Conservation (phyloP, 2,113 vertebrate species). For the Oncorhynchus gorbuscha region DNA sequence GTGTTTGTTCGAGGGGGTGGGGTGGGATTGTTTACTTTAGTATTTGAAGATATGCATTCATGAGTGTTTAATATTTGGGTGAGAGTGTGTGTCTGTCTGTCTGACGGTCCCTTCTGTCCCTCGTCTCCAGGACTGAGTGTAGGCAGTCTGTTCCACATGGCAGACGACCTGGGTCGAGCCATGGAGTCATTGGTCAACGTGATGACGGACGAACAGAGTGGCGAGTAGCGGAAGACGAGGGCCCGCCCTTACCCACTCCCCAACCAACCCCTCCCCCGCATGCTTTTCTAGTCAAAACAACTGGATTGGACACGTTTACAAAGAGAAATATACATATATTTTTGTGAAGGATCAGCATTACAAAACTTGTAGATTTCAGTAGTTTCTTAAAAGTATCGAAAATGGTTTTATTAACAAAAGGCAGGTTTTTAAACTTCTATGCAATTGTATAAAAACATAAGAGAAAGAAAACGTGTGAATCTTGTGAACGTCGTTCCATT, state of each 20-base stretch:
- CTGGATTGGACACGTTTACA: slow-evolving; percentile 99
- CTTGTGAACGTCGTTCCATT: slow-evolving; percentile 90
- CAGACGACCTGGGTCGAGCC: slow-evolving; percentile 90
- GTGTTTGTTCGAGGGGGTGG: neutral
- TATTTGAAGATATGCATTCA: no score
- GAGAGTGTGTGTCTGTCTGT: slow-evolving; percentile 6
- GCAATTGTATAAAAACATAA: slow-evolving; percentile 97
- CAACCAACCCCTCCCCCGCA: slow-evolving; percentile 49
- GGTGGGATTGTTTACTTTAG: no score
- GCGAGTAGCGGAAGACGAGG: slow-evolving; percentile 77
- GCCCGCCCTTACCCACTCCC: slow-evolving; percentile 33
- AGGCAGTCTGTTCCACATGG: slow-evolving; percentile 94
- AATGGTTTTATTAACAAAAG: slow-evolving; percentile 93
- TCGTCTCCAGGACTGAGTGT: slow-evolving; percentile 82
- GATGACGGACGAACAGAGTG: slow-evolving; percentile 89
- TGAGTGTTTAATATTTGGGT: no score
- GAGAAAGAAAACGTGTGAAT: slow-evolving; percentile 79
- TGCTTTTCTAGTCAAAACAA: slow-evolving; percentile 94
- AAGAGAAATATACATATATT: slow-evolving; percentile 94
- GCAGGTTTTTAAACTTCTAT: slow-evolving; percentile 99
- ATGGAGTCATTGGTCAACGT: slow-evolving; percentile 95
- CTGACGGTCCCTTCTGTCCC: slow-evolving; percentile 47
- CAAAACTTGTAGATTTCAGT: slow-evolving; percentile 96
- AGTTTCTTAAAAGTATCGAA: slow-evolving; percentile 96
- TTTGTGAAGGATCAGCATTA: slow-evolving; percentile 98